phyloP scores from a whole-genome alignment of 2,113 vertebrate species.

The Ochotona princeps region DNA sequence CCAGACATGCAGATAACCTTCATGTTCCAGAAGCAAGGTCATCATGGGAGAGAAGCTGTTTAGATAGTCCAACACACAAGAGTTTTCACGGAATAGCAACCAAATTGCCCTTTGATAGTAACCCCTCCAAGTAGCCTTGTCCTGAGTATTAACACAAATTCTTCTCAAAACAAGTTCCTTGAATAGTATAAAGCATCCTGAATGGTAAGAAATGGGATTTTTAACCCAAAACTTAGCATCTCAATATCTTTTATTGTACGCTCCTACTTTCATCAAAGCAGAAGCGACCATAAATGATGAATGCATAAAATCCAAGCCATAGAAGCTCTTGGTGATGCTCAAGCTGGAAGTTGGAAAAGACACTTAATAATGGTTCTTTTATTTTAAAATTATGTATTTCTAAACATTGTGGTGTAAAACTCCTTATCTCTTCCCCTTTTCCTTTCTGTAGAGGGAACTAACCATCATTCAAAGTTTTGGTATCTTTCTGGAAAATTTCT shows the following conservation, averaged over 20 bases:
- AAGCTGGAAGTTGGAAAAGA: neutral
- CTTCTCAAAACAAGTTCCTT: neutral
- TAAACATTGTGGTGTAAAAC: neutral
- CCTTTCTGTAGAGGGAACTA: neutral
- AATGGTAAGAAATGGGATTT: neutral
- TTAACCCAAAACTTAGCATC: neutral
- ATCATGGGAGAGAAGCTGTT: neutral
- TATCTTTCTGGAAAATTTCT: neutral
- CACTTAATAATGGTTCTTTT: neutral
- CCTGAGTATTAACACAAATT: neutral
- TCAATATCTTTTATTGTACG: neutral
- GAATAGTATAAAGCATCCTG: neutral
- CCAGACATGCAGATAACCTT: neutral
- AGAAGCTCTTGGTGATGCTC: neutral
- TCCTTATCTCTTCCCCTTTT: neutral
- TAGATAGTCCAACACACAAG: neutral
- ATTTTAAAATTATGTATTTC: neutral
- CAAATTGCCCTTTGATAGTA: neutral
- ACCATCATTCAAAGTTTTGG: neutral
- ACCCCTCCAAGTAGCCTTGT: neutral
- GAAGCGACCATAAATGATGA: neutral
- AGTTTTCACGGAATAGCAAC: neutral
- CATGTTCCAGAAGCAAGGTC: neutral
- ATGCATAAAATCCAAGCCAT: neutral
- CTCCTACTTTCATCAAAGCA: neutral